Conservation (phyloP, 2,888 invertebrate species). For the Anaspis maculata region DNA sequence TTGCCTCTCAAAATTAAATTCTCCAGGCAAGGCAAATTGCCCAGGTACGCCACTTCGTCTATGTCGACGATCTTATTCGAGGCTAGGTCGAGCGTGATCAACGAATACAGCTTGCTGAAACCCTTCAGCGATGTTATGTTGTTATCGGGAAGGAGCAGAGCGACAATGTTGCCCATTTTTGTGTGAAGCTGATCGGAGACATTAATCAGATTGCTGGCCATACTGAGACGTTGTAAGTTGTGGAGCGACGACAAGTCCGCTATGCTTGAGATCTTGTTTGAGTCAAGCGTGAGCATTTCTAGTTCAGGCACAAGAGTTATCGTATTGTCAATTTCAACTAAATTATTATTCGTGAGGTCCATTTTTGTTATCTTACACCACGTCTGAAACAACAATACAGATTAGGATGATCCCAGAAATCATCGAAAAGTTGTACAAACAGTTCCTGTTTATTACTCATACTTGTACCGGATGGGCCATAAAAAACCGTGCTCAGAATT, state of each 20-base stretch:
- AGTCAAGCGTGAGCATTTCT: conserved; percentile 62
- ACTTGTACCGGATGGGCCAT: too few species aligned
- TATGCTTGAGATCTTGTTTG: conserved; percentile 69
- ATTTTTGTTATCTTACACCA: conserved; percentile 64
- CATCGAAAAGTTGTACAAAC: conserved; percentile 3
- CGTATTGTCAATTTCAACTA: conserved; percentile 70
- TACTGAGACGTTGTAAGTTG: conserved; percentile 63
- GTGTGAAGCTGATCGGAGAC: conserved; percentile 71
- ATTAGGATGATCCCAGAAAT: too few species aligned
- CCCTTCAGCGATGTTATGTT: conserved; percentile 62
- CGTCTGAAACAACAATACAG: conserved; percentile 43
- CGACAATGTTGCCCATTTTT: conserved; percentile 81
- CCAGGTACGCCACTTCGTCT: conserved; percentile 71
- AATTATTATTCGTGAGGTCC: conserved; percentile 72
- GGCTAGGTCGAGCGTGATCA: conserved; percentile 78
- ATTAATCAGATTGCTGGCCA: conserved; percentile 71
- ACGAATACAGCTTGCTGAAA: conserved; percentile 74
- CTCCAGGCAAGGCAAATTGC: conserved; percentile 78
- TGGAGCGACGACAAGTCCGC: conserved; percentile 72
- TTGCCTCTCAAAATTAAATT: conserved; percentile 82
- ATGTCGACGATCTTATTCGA: conserved; percentile 76
- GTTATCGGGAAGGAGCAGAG: conserved; percentile 79
- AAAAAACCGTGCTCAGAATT: too few species aligned
- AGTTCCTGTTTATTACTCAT: too few species aligned
- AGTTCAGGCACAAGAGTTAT: conserved; percentile 68